A percentile compares a stretch with the other conserved stretches of the same genome.
phyloP scores from a whole-genome alignment of 2,113 vertebrate genomes.

The Spea multiplicata region DNA sequence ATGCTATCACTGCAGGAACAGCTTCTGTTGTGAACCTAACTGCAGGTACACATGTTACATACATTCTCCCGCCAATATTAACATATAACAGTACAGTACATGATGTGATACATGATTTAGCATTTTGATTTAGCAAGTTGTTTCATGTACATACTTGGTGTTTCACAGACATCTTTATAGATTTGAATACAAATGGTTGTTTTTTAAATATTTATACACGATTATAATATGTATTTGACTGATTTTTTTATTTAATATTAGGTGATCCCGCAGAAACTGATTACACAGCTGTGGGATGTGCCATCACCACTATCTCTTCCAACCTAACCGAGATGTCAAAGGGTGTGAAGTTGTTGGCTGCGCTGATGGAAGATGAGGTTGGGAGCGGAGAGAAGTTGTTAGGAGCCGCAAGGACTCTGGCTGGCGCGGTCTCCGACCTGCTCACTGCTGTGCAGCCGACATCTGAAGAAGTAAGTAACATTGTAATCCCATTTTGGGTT shows the following conservation, averaged over 20 bases:
- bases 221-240: too few relatives aligned
- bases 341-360: slow-evolving; percentile 92
- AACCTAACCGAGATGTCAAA: slow-evolving; percentile 98
- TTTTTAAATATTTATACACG: too few relatives aligned
- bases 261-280: slow-evolving; percentile 95
- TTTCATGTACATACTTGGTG: too few relatives aligned
- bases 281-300: slow-evolving; percentile 96
- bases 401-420: slow-evolving; percentile 88
- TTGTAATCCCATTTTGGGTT: too few relatives aligned
- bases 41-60: slow-evolving; percentile 72
- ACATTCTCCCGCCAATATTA: slow-evolving; percentile 26
- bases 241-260: slow-evolving; percentile 50
- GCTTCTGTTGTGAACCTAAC: slow-evolving; percentile 98
- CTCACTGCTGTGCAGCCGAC: slow-evolving; percentile 93
- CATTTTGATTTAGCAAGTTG: too few relatives aligned
- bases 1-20: slow-evolving; percentile 96
- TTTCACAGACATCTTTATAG: too few relatives aligned
- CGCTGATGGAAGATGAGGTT: slow-evolving; percentile 93
- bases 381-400: slow-evolving; percentile 93
- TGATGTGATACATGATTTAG: too few relatives aligned
- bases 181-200: too few relatives aligned
- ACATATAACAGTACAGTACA: neutral
- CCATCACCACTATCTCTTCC: slow-evolving; percentile 97
- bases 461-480: slow-evolving; percentile 82
- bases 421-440: slow-evolving; percentile 89